Conservation (phyloP, 1,140 invertebrate genomes). For the Sitophilus oryzae region DNA sequence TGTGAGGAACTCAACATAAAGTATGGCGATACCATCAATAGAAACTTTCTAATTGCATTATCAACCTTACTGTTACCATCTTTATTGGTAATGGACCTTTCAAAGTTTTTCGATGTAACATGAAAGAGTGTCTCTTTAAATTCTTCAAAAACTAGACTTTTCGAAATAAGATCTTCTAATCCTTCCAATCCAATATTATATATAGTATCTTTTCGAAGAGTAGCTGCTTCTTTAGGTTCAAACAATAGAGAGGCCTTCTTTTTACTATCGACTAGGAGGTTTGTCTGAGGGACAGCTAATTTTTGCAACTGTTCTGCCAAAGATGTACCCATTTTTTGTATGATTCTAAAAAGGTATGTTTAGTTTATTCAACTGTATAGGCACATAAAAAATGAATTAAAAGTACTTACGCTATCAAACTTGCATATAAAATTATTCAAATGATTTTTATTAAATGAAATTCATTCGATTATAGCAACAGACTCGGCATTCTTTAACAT, state of each 20-base stretch:
- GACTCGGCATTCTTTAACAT: too few relatives aligned
- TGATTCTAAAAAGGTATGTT: too few relatives aligned
- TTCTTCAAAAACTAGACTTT: slow-evolving; percentile 64
- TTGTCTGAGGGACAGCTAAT: slow-evolving; percentile 72
- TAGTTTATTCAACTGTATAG: too few relatives aligned
- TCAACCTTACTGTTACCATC: slow-evolving; percentile 74
- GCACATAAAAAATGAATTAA: too few relatives aligned
- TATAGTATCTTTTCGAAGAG: slow-evolving; percentile 73
- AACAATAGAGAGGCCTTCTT: slow-evolving; percentile 78
- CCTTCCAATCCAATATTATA: slow-evolving; percentile 80
- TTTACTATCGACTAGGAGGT: slow-evolving; percentile 59
- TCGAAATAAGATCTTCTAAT: slow-evolving; percentile 68
- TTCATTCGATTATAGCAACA: too few relatives aligned
- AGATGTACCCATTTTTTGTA: slow-evolving; percentile 58
- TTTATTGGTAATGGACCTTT: slow-evolving; percentile 69
- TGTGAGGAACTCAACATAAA: slow-evolving; percentile 77
- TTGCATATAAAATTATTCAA: too few relatives aligned
- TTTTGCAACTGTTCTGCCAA: slow-evolving; percentile 77
- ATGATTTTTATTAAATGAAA: too few relatives aligned
- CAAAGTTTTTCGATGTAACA: slow-evolving; percentile 63
- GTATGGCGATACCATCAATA: slow-evolving; percentile 78
- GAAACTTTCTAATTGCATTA: slow-evolving; percentile 70
- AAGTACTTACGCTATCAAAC: too few relatives aligned
- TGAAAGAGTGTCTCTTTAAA: slow-evolving; percentile 76
- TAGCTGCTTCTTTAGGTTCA: slow-evolving; percentile 80